phyloP scores from a whole-genome alignment of 2,888 invertebrate genomes.

The Galerucella calmariensis region DNA sequence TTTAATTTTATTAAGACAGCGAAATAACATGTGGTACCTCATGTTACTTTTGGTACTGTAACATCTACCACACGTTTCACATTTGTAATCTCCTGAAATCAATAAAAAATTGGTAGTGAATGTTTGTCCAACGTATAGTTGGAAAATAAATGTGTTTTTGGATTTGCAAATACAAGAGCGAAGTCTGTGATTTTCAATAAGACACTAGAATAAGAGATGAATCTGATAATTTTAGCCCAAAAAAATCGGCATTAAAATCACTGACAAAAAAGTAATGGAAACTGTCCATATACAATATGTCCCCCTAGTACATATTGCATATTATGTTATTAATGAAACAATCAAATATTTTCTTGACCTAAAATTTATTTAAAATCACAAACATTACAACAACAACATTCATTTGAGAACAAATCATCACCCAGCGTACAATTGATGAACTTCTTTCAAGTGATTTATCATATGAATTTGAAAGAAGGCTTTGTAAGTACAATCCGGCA shows the following conservation, averaged over 20 bases:
- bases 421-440: neutral
- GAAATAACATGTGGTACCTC: slow-evolving; percentile 30
- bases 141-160: too few species aligned
- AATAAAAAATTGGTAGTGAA: slow-evolving; percentile 28
- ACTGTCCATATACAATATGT: too few species aligned
- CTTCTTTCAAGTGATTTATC: slow-evolving; percentile 5
- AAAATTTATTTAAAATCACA: neutral
- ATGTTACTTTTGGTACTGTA: slow-evolving; percentile 32
- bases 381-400: neutral
- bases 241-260: too few species aligned
- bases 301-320: too few species aligned
- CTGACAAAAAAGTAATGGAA: too few species aligned
- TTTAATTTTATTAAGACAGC: slow-evolving; percentile 41
- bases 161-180: too few species aligned
- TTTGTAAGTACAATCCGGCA: neutral
- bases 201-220: too few species aligned
- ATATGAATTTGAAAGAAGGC: neutral
- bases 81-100: slow-evolving; percentile 36
- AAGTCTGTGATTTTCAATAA: too few species aligned
- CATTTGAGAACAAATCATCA: neutral
- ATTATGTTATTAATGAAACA: too few species aligned
- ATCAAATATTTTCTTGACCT: neutral
- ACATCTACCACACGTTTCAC: slow-evolving; percentile 26
- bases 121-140: too few species aligned
- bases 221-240: too few species aligned